These are phyloP conservation scores for Catonia carolina DNA, from an alignment of 2,888 invertebrate genomes.

Conservation along the genomic window DNA sequence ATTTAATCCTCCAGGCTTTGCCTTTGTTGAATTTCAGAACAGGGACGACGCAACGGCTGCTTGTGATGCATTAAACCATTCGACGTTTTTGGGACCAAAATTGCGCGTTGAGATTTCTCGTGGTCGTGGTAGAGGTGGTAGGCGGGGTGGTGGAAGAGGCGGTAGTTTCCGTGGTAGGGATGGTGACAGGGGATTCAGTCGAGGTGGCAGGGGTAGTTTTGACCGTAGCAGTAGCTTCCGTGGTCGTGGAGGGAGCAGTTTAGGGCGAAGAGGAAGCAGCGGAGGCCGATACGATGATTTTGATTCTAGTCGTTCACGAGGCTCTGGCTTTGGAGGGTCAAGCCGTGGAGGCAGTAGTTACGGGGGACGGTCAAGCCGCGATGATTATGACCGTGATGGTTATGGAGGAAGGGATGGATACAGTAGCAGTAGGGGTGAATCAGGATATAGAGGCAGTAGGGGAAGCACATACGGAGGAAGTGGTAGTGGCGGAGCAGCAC, in stretches of 20 bases:
- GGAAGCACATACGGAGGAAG: constrained; percentile 14
- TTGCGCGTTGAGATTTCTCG: constrained; percentile 82
- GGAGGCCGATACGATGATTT: constrained; percentile 29
- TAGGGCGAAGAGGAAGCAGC: constrained; percentile 36
- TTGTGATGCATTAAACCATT: constrained; percentile 80
- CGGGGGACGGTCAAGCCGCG: constrained; percentile 13
- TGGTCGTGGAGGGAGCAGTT: constrained; percentile 37
- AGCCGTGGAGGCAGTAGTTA: constrained; percentile 2
- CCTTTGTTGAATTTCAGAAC: constrained; percentile 87
- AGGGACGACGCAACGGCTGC: constrained; percentile 84
- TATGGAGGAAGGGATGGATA: constrained; percentile 38
- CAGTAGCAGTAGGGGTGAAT: constrained; percentile 40
- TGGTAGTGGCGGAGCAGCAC: constrained; percentile 15
- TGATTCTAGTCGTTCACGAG: constrained; percentile 20
- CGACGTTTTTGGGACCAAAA: constrained; percentile 79
- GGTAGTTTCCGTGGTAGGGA: constrained; percentile 47
- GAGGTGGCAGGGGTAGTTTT: constrained; percentile 43
- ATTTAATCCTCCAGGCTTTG: constrained; percentile 90
- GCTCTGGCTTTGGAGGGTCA: not conserved
- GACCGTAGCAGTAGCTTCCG: constrained; percentile 42
- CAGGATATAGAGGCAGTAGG: constrained; percentile 1
- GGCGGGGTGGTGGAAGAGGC: constrained; percentile 54
- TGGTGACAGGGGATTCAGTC: constrained; percentile 45
- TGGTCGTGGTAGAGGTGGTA: constrained; percentile 64
- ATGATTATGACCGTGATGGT: constrained; percentile 20